Evolutionary conservation across 1,140 invertebrate species (phyloP), one percentile per base, ranked within the genome.

Genomic region (Amphibalanus amphitrite): DNA sequence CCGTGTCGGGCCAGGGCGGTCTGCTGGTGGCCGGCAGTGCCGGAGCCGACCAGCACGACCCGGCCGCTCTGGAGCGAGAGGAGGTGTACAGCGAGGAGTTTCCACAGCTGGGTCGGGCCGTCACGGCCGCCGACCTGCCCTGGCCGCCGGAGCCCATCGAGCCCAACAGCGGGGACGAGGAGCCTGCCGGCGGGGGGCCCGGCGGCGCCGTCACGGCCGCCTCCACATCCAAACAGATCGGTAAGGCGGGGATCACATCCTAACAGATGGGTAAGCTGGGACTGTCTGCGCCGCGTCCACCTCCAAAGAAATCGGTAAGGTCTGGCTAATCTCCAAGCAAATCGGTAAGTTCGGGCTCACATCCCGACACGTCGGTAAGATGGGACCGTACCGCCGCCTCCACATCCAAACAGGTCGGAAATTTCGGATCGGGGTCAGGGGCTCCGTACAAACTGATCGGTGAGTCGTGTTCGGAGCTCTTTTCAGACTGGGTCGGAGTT

Each of bases 81-180:
- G 65, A 67, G n/a, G 65, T 28, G n/a, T 67, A 67, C 65, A 67
- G 65, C 65, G 65, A 67, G 23, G 65, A 67, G 65, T 67, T 67
- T 17, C 65, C 65, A 26, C 65, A 67, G 65, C 65, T 67, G 65
- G 65, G 65, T 3, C 65, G 65, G 3, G 65, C 65, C 17, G 65
- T 67, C n/a, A 67, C 65, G 3, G 65, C 65, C 28, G 65, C 65
- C 23, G 65, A 67, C 0, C 81, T 92, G 23, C 87, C 85, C 73
- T 94, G 91, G 91, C 89, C 90, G 0, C 87, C 89, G 0, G 90
- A 94, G 78, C 86, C 88, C 0, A 89, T 89, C 76, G 89, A 90
- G 72, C 82, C 85, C 64, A 85, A 87, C 10, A 88, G 87, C 0
- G 88, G 71, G 25, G 76, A 73, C 38, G 90, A 91, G 77, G 89